Conservation (phyloP, 2,113 vertebrate genomes). For the Coregonus clupeaformis region DNA sequence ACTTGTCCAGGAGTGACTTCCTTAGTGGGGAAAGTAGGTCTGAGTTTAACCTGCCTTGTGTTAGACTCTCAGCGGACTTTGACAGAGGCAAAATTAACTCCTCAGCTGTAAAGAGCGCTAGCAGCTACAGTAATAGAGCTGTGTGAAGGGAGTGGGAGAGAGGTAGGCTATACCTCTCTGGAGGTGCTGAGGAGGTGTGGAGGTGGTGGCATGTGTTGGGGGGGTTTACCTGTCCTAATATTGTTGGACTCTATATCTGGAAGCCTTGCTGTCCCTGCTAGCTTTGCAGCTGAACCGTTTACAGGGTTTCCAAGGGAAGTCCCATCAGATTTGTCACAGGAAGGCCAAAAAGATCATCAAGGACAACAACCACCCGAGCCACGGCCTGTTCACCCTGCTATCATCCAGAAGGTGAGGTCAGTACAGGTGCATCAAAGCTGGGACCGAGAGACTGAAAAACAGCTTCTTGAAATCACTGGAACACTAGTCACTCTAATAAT, state of each 20-base stretch:
- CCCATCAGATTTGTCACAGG: neutral
- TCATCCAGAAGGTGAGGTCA: too few relatives aligned
- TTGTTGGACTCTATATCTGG: neutral
- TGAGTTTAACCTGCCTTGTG: constrained; percentile 53
- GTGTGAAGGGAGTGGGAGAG: neutral
- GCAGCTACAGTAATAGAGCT: neutral
- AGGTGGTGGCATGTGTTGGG: neutral
- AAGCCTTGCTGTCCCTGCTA: neutral
- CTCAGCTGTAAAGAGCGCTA: constrained; percentile 4
- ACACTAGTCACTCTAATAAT: too few relatives aligned
- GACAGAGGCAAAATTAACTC: neutral
- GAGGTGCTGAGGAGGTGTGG: neutral
- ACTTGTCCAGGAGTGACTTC: constrained; percentile 67
- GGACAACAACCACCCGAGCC: too few relatives aligned
- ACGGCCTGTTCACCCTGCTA: too few relatives aligned
- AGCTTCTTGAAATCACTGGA: too few relatives aligned
- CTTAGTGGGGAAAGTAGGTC: constrained; percentile 64
- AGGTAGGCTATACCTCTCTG: neutral
- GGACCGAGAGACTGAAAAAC: too few relatives aligned
- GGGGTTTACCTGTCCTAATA: neutral
- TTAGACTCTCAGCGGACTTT: constrained; percentile 39
- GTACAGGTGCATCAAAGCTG: too few relatives aligned
- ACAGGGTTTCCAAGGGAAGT: neutral
- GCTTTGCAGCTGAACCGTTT: neutral
- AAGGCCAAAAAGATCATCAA: too few relatives aligned